These are phyloP conservation scores for Uromys caudimaculatus DNA, from an alignment of 2,797 vertebrate species.

Conservation along the genomic window DNA sequence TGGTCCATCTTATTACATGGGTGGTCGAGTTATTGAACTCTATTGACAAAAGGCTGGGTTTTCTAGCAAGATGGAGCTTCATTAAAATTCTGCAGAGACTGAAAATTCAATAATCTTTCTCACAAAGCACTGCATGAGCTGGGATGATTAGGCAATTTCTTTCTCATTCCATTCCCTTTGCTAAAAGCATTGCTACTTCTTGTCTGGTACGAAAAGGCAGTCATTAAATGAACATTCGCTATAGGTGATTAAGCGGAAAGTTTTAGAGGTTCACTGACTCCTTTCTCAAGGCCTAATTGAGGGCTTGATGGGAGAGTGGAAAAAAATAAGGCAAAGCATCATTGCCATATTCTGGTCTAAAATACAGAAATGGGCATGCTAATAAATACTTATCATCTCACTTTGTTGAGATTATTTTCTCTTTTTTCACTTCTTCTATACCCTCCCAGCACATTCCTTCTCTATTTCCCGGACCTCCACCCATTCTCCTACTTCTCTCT, in stretches of 20 bases:
- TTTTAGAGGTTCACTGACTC: constrained; percentile 88
- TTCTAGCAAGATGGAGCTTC: constrained; percentile 91
- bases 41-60: constrained; percentile 91
- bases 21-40: constrained; percentile 93
- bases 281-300: constrained; percentile 87
- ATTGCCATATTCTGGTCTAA: constrained; percentile 75
- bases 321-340: constrained; percentile 69
- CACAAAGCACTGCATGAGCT: constrained; percentile 90
- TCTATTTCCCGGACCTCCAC: background rate
- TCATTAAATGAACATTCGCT: constrained; percentile 90
- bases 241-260: constrained; percentile 90
- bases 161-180: constrained; percentile 89
- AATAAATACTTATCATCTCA: constrained; percentile 29
- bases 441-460: background rate
- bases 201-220: constrained; percentile 90
- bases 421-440: background rate
- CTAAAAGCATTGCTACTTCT: constrained; percentile 88
- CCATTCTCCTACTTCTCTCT: background rate
- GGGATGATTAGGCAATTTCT: constrained; percentile 92
- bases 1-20: constrained; percentile 94
- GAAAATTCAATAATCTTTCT: constrained; percentile 94
- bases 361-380: constrained; percentile 75
- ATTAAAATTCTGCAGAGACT: constrained; percentile 94
- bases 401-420: constrained; percentile 8
- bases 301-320: constrained; percentile 68